Percentiles rank a stretch among this genome's conserved stretches.
Evolutionary conservation across 1,140 invertebrate genomes (phyloP).

Genomic region (Thaumetopoea pityocampa): DNA sequence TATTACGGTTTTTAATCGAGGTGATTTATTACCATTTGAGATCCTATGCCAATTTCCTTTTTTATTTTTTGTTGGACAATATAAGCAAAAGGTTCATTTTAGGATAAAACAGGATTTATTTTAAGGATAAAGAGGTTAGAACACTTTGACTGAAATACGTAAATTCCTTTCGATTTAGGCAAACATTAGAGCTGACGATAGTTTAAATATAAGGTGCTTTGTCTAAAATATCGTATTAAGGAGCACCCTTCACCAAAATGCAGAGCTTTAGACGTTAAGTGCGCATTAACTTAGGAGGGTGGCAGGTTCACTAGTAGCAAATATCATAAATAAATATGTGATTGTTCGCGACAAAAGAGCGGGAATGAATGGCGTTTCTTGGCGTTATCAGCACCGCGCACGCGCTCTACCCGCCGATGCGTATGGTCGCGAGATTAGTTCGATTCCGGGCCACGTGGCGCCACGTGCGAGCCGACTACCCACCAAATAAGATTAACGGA

Average conservation of each 20-base stretch:
- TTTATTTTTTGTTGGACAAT: too few species aligned
- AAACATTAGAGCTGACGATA: too few species aligned
- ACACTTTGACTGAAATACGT: too few species aligned
- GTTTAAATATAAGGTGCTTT: too few species aligned
- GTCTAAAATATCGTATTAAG: slow-evolving; percentile 6
- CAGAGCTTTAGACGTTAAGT: slow-evolving; percentile 26
- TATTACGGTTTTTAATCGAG: too few species aligned
- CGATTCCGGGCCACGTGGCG: slow-evolving; percentile 69
- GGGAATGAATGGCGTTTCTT: slow-evolving; percentile 72
- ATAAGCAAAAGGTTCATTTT: too few species aligned
- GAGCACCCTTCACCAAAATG: slow-evolving; percentile 10
- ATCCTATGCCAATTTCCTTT: too few species aligned
- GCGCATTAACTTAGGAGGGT: slow-evolving; percentile 48
- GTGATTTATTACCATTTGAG: too few species aligned
- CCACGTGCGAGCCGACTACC: slow-evolving; percentile 60
- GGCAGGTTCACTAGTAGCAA: slow-evolving; percentile 63
- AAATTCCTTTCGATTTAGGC: too few species aligned
- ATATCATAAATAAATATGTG: slow-evolving; percentile 75
- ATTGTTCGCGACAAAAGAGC: slow-evolving; percentile 72
- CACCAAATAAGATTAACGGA: slow-evolving; percentile 74
- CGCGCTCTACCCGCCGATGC: slow-evolving; percentile 62
- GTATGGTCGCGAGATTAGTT: slow-evolving; percentile 68
- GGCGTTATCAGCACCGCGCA: slow-evolving; percentile 67
- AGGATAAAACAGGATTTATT: too few species aligned
- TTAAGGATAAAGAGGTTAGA: too few species aligned